Evolutionary conservation across 2,797 vertebrate genomes (phyloP), one percentile per base, ranked within the genome.

Genomic region (Molossus alvarezi): DNA sequence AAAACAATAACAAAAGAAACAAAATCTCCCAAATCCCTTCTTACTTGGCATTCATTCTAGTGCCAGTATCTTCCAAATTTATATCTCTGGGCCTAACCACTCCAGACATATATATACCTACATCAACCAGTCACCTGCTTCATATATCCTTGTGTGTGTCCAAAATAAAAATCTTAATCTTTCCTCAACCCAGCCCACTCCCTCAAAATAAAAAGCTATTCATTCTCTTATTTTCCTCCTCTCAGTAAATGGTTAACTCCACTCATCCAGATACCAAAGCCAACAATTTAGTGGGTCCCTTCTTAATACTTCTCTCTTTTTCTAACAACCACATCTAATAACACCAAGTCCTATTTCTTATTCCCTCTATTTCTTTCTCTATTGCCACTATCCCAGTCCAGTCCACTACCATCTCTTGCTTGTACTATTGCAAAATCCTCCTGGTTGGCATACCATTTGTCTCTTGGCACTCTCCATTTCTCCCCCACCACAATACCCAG

Each of bases 131-230:
- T 87, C 20, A 76, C 53, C 45, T 81, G 29, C 25, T 84, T 90
- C 71, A 45, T 25, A 27, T 88, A 20, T 89, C 21, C 5, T 88
- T 5, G 57, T 85, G 20, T 11, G 15, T 76, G 12, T 86, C 85
- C 69, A 81, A 71, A 57, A 71, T 58, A 85, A 95, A 79, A 89
- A 13, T 85, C 37, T 62, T 85, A 18, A 45, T 86, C 85, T 77
- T 92, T 25, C 29, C 27, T 80, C 41, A 86, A 37, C 21, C 9
- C 62, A 89, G 0, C n/a, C 37, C 8, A 23, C n/a, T 17, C 1
- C 33, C 14, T 4, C 9, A 12, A 65, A 73, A 72, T 37, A 71
- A 84, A 88, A 86, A 86, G 48, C 21, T 77, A 2, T 90, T 79
- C 15, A 4, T n/a, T 69, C 15, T 89, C 64, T 81, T 27, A 27